A percentile compares a stretch with the other conserved stretches of the same genome.
Conservation (phyloP, 2,888 invertebrate species). For the Cephus spinipes region DNA sequence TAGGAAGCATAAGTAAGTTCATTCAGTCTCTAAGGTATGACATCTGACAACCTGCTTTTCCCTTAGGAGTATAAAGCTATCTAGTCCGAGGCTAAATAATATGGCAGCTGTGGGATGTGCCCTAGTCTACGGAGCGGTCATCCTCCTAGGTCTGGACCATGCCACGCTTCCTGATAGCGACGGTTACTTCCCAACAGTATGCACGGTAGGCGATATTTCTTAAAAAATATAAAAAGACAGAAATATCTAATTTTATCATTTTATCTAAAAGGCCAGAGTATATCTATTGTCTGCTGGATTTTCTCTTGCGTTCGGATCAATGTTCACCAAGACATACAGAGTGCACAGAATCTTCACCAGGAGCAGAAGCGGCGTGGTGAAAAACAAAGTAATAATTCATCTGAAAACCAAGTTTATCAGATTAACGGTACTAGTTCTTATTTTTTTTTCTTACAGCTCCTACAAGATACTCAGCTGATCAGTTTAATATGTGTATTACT, state of each 20-base stretch:
- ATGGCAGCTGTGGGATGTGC: conserved; percentile 92
- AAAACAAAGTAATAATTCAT: conserved; percentile 75
- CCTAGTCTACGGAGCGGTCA: conserved; percentile 89
- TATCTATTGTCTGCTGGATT: conserved; percentile 92
- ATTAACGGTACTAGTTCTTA: too few relatives aligned
- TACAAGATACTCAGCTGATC: conserved; percentile 91
- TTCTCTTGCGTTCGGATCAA: conserved; percentile 92
- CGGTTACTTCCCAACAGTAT: conserved; percentile 82
- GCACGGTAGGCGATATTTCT: conserved; percentile 77
- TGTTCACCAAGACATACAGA: conserved; percentile 94
- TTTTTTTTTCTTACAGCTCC: conserved; percentile 68
- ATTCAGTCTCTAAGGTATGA: neutral
- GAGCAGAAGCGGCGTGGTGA: conserved; percentile 84
- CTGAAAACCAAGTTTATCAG: too few relatives aligned
- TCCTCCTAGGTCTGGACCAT: conserved; percentile 86
- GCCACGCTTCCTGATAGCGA: conserved; percentile 78
- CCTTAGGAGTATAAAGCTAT: conserved; percentile 87
- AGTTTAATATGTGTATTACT: conserved; percentile 85
- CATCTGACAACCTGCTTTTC: too few relatives aligned
- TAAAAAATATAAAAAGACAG: neutral
- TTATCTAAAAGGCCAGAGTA: conserved; percentile 77
- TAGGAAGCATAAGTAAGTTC: conserved; percentile 80
- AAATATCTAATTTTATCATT: too few relatives aligned
- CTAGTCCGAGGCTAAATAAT: conserved; percentile 92
- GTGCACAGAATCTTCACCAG: conserved; percentile 92